phyloP scores from a whole-genome alignment of 2,113 vertebrate genomes.

The Pitta sordida region DNA sequence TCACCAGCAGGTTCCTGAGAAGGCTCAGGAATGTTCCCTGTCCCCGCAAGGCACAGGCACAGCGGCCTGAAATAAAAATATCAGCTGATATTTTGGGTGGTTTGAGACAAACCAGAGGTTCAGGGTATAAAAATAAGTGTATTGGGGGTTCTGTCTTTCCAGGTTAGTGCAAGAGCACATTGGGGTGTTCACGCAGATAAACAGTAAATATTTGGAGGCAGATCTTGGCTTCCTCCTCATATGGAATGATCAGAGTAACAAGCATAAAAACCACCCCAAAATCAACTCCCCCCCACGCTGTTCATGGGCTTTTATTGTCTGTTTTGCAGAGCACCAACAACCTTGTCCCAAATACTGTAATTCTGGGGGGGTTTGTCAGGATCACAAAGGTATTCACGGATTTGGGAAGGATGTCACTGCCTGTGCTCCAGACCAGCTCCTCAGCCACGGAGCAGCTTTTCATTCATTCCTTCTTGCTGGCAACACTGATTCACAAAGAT shows the following conservation, averaged over 20 bases:
- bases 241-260: background rate
- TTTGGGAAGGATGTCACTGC: slow-evolving; percentile 20
- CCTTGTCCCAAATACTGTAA: background rate
- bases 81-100: background rate
- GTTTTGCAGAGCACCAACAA: background rate
- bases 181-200: background rate
- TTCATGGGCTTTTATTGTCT: fast-evolving
- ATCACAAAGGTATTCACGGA: slow-evolving; percentile 4
- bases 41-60: background rate
- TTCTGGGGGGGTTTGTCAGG: fast-evolving
- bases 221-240: background rate
- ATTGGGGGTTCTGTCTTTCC: fast-evolving
- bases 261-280: background rate
- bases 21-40: background rate
- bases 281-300: background rate
- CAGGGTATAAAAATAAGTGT: fast-evolving
- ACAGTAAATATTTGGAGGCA: background rate
- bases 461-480: background rate
- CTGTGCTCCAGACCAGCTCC: background rate
- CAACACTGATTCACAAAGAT: background rate
- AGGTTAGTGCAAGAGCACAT: fast-evolving
- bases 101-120: background rate
- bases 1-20: background rate
- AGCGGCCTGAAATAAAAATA: background rate
- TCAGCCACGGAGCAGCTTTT: background rate